Conservation (phyloP, 2,888 invertebrate species). For the Cataglyphis rosenhaueri region DNA sequence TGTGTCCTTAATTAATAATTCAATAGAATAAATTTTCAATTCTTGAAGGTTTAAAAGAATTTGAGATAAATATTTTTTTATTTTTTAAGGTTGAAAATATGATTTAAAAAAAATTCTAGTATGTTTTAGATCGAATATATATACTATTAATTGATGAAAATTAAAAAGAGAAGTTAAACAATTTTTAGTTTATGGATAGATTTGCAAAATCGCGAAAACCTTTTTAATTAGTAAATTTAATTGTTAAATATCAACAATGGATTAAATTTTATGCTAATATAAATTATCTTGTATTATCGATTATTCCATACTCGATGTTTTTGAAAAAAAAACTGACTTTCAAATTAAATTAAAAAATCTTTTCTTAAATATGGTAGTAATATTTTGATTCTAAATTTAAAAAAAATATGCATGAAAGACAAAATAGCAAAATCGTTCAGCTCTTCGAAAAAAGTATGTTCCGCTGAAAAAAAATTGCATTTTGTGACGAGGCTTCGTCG, state of each 20-base stretch:
- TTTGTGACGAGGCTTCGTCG: constrained; percentile 17
- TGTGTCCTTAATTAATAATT: background rate
- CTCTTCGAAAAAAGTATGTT: background rate
- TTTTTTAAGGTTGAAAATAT: background rate
- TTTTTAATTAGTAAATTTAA: background rate
- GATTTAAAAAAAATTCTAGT: background rate
- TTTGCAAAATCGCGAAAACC: background rate
- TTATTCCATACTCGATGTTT: background rate
- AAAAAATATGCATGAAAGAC: background rate
- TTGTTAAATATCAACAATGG: background rate
- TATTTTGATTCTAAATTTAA: background rate
- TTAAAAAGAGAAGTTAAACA: background rate
- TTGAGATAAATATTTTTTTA: background rate
- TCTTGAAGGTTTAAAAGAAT: background rate
- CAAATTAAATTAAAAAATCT: background rate
- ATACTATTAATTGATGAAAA: background rate
- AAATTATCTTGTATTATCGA: background rate
- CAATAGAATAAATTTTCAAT: background rate
- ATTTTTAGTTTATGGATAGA: background rate
- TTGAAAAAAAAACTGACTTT: background rate
- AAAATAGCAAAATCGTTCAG: background rate
- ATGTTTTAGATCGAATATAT: background rate
- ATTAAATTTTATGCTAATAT: background rate
- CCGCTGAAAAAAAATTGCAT: constrained; percentile 10
- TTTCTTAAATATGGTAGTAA: background rate